phyloP scores from a whole-genome alignment of 2,113 vertebrate genomes.

The Cyanoderma ruficeps region DNA sequence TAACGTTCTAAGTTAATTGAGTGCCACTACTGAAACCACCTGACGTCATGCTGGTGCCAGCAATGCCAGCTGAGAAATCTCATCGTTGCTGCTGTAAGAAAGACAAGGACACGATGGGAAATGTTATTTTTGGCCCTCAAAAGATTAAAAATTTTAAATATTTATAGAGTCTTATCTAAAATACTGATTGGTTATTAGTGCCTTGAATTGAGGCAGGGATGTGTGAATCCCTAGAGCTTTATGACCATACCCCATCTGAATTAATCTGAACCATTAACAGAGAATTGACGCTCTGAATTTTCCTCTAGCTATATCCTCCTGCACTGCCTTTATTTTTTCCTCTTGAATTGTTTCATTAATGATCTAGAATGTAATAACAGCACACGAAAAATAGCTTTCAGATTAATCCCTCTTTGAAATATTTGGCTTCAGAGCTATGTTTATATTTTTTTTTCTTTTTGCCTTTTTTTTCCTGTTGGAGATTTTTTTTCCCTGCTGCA shows the following conservation, averaged over 20 bases:
- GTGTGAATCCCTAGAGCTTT: slow-evolving; percentile 67
- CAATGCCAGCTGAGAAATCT: slow-evolving; percentile 44
- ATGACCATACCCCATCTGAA: slow-evolving; percentile 6
- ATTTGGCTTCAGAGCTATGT: neutral
- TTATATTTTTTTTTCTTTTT: neutral
- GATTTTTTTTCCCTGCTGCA: neutral
- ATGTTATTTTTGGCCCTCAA: neutral
- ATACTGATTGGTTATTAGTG: slow-evolving; percentile 69
- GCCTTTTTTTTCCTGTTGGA: neutral
- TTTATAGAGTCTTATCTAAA: slow-evolving; percentile 76
- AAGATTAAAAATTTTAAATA: slow-evolving; percentile 71
- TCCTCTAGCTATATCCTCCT: neutral
- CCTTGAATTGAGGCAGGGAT: slow-evolving; percentile 60
- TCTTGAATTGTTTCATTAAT: neutral
- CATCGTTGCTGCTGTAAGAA: slow-evolving; percentile 8
- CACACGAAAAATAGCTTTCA: neutral
- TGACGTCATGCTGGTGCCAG: neutral
- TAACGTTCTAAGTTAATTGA: slow-evolving; percentile 60
- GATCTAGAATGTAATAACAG: neutral
- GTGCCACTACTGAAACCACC: slow-evolving; percentile 29
- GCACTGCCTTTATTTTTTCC: neutral
- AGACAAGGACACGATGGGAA: slow-evolving; percentile 30
- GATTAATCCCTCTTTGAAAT: neutral
- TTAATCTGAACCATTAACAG: slow-evolving; percentile 43
- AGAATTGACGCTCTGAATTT: neutral